Evolutionary conservation across 2,113 vertebrate species (phyloP), one percentile per base, ranked within the genome.

Genomic region (Zingel zingel): DNA sequence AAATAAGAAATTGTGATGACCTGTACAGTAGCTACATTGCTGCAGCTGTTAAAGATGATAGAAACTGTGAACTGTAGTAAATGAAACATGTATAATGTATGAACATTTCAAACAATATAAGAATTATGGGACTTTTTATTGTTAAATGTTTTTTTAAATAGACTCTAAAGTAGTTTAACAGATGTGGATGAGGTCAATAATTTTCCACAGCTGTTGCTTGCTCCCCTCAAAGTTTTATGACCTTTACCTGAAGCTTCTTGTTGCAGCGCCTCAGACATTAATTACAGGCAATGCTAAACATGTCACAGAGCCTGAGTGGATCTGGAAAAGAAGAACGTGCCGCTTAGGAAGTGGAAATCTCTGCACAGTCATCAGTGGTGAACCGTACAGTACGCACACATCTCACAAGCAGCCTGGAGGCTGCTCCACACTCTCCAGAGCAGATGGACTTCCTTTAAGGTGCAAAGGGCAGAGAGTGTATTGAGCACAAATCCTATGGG

Each of bases 361-460:
- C 78, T 18, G 19, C 66, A n/a, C 58, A 54, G 84, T 75, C 87
- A 43, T 89, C 83, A 69, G 81, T 79, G 59, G 81, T 84, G 86
- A 89, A 86, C 79, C 87, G 7, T 88, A 68, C 81, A 66, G 82
- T 80, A 70, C 36, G 79, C 80, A 85, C 65, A 64, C 89, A 88
- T 82, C 72, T 67, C 80, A 59, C 68, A 58, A 51, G 76, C 72
- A 87, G 91, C 91, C 91, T 74, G 53, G 54, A 88, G 91, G 87
- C 87, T 48, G 68, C 84, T 78, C 62, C 54, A 86, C 89, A 73
- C 88, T 88, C 87, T 84, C 74, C 58, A 68, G 75, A 84, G 86
- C 94, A 94, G 86, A 94, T 93, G 91, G 91, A 89, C 93, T 92
- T 94, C 90, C 93, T 93, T 82, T 59, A 75, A 84, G 82, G 92